These are phyloP conservation scores for Acanthiza pusilla DNA, from an alignment of 2,797 vertebrate species.

Conservation along the genomic window DNA sequence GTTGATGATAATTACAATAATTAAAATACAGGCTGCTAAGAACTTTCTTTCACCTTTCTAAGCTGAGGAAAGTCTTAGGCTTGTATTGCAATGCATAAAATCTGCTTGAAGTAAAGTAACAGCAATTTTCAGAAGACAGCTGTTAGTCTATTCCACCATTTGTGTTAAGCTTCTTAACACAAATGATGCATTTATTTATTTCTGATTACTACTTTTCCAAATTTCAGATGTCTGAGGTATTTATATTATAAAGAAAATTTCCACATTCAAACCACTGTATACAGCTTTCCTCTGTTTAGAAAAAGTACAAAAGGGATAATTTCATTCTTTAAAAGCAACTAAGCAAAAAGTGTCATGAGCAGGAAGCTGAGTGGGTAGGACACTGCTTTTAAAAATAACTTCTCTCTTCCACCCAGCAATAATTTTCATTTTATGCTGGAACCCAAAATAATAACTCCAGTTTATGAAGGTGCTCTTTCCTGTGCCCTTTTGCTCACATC, in stretches of 20 bases:
- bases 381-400: conserved; percentile 18
- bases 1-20: not conserved
- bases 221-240: not conserved
- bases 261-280: not conserved
- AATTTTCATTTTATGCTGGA: not conserved
- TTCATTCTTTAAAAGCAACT: not conserved
- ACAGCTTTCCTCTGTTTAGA: not conserved
- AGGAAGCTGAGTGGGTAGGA: conserved; percentile 20
- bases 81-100: not conserved
- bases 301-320: not conserved
- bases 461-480: not conserved
- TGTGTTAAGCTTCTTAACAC: not conserved
- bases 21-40: not conserved
- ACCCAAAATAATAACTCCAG: not conserved
- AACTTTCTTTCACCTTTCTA: not conserved
- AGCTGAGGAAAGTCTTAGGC: not conserved
- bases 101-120: not conserved
- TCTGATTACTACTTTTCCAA: not conserved
- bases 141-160: not conserved
- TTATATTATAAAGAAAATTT: not conserved
- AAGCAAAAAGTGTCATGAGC: not conserved
- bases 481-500: not conserved
- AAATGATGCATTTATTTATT: not conserved
- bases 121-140: not conserved
- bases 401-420: not conserved